Evolutionary conservation across 2,113 vertebrate species (phyloP).

Genomic region (Pogona vitticeps): DNA sequence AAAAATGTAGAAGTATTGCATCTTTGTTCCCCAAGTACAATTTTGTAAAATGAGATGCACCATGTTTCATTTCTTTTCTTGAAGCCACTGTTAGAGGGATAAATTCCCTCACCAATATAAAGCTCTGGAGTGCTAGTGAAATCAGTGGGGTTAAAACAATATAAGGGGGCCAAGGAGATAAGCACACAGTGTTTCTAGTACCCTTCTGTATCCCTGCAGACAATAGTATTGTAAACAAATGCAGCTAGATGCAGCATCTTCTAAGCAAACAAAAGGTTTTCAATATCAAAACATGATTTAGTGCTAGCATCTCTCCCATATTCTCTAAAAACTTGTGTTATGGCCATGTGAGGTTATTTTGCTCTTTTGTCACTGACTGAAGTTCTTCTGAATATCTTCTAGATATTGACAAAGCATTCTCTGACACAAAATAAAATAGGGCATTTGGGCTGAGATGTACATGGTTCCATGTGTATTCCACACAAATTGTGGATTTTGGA

Average conservation of each 20-base stretch:
- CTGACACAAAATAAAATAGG: not conserved
- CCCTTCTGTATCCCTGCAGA: constrained; percentile 22
- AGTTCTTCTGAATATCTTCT: not conserved
- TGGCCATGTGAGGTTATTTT: not conserved
- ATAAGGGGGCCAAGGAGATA: constrained; percentile 37
- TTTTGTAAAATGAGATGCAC: constrained; percentile 43
- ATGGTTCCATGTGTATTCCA: not conserved
- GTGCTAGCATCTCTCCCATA: not conserved
- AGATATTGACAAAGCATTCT: not conserved
- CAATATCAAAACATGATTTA: not conserved
- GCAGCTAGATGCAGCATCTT: not conserved
- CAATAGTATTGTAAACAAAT: not conserved
- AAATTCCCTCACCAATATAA: constrained; percentile 34
- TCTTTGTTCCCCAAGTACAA: constrained; percentile 3
- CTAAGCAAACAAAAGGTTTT: not conserved
- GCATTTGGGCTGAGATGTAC: not conserved
- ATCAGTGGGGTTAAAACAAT: not conserved
- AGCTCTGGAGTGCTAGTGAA: not conserved
- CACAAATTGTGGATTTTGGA: not conserved
- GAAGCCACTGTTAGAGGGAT: constrained; percentile 16
- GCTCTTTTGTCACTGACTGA: not conserved
- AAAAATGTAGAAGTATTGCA: constrained; percentile 59
- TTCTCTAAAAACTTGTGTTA: not conserved
- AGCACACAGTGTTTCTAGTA: constrained; percentile 5
- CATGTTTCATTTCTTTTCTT: constrained; percentile 56